These are phyloP conservation scores for Mormoops blainvillei DNA, from an alignment of 2,113 vertebrate genomes.

Conservation along the genomic window DNA sequence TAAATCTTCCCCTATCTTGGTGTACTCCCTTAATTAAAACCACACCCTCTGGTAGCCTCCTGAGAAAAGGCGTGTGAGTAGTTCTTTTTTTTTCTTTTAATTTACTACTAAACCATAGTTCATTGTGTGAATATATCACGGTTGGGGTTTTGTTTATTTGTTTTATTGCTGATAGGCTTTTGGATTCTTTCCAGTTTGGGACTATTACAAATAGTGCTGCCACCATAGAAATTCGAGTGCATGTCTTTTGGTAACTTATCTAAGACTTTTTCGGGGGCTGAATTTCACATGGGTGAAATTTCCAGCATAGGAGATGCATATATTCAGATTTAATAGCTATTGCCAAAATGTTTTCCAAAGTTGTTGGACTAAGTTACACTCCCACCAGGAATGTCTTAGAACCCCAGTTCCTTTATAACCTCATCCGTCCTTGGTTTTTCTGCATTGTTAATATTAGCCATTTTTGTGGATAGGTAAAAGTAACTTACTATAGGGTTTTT, in stretches of 20 bases:
- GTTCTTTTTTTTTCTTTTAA: background rate
- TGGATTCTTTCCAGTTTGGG: background rate
- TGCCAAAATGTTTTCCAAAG: background rate
- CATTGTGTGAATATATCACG: background rate
- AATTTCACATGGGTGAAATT: background rate
- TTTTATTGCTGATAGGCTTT: background rate
- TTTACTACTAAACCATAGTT: background rate
- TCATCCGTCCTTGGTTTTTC: background rate
- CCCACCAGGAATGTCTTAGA: background rate
- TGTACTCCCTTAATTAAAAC: background rate
- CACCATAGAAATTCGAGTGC: background rate
- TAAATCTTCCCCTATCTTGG: background rate
- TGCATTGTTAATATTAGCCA: background rate
- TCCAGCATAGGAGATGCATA: background rate
- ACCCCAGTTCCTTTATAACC: background rate
- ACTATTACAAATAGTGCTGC: background rate
- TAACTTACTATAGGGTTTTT: background rate
- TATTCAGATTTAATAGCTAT: background rate
- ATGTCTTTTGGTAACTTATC: background rate
- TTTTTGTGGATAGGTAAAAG: background rate
- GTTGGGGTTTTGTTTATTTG: background rate
- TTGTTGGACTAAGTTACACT: background rate
- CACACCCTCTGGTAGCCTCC: background rate
- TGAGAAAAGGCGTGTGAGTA: background rate
- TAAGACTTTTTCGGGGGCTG: background rate